phyloP scores from a whole-genome alignment of 1,140 invertebrate genomes.

The Pogonomyrmex californicus region DNA sequence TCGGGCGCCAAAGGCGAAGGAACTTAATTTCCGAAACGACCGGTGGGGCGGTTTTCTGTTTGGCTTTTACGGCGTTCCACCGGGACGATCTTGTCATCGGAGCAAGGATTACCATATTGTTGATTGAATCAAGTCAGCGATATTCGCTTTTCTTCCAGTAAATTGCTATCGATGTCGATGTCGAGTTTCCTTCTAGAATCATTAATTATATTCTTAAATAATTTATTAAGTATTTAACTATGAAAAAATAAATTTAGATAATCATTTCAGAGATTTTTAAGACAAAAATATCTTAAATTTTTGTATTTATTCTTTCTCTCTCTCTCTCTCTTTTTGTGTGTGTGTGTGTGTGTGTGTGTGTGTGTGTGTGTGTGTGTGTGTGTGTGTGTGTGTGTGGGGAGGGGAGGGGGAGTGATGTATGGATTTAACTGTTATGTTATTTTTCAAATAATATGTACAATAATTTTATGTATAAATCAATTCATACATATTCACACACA shows the following conservation, averaged over 20 bases:
- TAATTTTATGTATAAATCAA: not conserved
- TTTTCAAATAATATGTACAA: constrained; percentile 20
- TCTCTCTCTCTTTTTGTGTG: too few species aligned
- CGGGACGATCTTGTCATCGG: constrained; percentile 56
- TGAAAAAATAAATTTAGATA: not conserved
- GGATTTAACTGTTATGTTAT: not conserved
- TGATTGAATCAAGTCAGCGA: constrained; percentile 52
- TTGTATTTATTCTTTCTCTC: not conserved
- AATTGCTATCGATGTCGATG: not conserved
- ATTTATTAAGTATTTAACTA: not conserved
- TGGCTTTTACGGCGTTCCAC: constrained; percentile 51
- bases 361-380: too few species aligned
- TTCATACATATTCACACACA: not conserved
- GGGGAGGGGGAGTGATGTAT: not conserved
- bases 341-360: too few species aligned
- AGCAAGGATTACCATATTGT: constrained; percentile 58
- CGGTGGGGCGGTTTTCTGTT: constrained; percentile 58
- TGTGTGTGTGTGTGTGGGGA: too few species aligned
- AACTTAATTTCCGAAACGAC: constrained; percentile 74
- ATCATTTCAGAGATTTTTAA: not conserved
- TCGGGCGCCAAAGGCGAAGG: constrained; percentile 70
- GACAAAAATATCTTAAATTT: not conserved
- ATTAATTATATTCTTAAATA: not conserved
- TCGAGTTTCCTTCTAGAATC: not conserved
- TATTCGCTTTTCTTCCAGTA: constrained; percentile 10